Conservation (phyloP, 2,888 invertebrate species). For the Epinotia ramella region DNA sequence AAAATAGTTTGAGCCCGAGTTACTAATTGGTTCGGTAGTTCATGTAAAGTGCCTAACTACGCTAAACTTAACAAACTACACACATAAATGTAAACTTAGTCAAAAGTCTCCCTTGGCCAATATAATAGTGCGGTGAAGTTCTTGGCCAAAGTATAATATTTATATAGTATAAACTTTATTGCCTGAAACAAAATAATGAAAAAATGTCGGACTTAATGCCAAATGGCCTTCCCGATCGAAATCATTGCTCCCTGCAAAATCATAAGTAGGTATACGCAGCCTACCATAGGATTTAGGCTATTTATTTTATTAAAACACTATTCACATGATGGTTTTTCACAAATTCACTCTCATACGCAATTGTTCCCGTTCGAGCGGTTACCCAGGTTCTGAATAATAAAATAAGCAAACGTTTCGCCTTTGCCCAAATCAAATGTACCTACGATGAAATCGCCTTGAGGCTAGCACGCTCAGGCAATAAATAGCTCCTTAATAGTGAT, state of each 20-base stretch:
- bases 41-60: not conserved
- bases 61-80: not conserved
- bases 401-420: constrained; percentile 13
- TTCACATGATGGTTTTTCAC: not conserved
- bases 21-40: not conserved
- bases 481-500: constrained; percentile 35
- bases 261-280: not conserved
- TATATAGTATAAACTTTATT: too few relatives aligned
- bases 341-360: not conserved
- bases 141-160: too few relatives aligned
- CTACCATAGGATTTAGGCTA: not conserved
- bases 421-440: constrained; percentile 21
- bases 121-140: too few relatives aligned
- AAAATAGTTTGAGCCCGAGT: not conserved
- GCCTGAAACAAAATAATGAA: too few relatives aligned
- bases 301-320: not conserved
- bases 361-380: constrained; percentile 6
- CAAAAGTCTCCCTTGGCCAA: not conserved
- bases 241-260: not conserved
- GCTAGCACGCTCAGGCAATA: constrained; percentile 34
- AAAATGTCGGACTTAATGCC: too few relatives aligned
- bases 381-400: constrained; percentile 21
- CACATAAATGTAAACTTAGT: not conserved
- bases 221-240: too few relatives aligned
- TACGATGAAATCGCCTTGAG: constrained; percentile 13